A percentile compares a stretch with the other conserved stretches of the same genome.
Evolutionary conservation across 2,888 invertebrate genomes (phyloP).

Genomic region (Minunthozetes semirufus): DNA sequence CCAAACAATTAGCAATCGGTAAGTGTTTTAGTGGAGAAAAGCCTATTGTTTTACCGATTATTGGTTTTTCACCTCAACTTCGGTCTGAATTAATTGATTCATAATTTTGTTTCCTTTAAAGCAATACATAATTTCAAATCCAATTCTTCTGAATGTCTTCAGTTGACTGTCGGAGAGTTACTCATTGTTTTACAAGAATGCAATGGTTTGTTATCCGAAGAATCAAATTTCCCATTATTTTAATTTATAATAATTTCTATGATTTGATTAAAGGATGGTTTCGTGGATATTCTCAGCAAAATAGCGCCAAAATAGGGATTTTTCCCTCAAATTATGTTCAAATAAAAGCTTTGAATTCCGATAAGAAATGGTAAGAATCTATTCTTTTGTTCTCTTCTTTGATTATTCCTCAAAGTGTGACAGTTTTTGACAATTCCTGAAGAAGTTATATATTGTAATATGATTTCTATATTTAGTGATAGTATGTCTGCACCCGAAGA

Average conservation of each 20-base stretch:
- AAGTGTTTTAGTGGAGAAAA: not conserved
- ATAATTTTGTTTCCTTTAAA: slow-evolving; percentile 51
- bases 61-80: not conserved
- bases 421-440: too few species aligned
- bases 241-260: slow-evolving; percentile 45
- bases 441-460: too few species aligned
- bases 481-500: slow-evolving; percentile 70
- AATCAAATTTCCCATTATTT: not conserved
- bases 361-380: slow-evolving; percentile 63
- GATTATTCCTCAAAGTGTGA: too few species aligned
- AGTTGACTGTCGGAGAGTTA: slow-evolving; percentile 79
- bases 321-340: slow-evolving; percentile 75
- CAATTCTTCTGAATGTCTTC: slow-evolving; percentile 51
- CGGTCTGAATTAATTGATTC: not conserved
- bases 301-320: slow-evolving; percentile 57
- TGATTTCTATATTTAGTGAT: slow-evolving; percentile 49
- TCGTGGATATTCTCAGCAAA: slow-evolving; percentile 73
- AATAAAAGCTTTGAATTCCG: slow-evolving; percentile 67
- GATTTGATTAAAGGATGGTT: slow-evolving; percentile 60
- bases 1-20: slow-evolving; percentile 21
- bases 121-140: slow-evolving; percentile 87
- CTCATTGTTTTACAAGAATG: slow-evolving; percentile 87
- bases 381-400: too few species aligned
- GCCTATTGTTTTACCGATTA: not conserved
- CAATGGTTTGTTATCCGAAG: slow-evolving; percentile 51